Base-by-base conservation (phyloP, 2,113 vertebrate genomes). In the Leptodactylus fuscus region DNA sequence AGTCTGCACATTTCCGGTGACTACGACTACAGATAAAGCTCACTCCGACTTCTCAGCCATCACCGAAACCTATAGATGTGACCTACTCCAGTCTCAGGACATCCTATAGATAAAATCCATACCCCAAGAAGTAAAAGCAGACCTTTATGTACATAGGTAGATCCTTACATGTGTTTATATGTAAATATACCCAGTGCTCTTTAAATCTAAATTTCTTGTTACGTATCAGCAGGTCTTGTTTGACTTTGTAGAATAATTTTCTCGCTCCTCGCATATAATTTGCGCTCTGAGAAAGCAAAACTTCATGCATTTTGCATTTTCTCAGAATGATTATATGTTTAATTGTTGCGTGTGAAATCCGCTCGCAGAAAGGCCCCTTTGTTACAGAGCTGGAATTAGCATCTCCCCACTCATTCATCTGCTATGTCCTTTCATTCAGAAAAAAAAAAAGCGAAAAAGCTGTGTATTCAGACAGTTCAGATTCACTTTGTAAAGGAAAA, bases 271-370 rank as follows among this genome's bases (percentile, higher is more conserved):
- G 76, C 84, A 81, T 86, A 81, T 86, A 86, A 86, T 86, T 86
- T 86, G 84, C n/a, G 9, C 84, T 71, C 51, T 58, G 76, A 81
- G 65, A 81, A 86, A 86, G 84, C 84, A 80, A 86, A 86, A 86
- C 84, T 86, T 86, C 84, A 81, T 86, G 84, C 84, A 86, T 86
- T 86, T 86, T 86, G 84, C 84, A 86, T 86, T 86, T 86, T 86
- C 84, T 86, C 62, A 80, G 84, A 86, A 86, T 86, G 77, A 86
- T 86, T 86, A 80, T 86, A 86, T 81, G 84, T 86, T 86, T 86
- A 86, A 86, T 86, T 86, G 84, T 86, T 86, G 84, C 77, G 84
- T 86, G 84, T 86, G 84, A 86, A 86, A 86, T 73, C 77, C 84
- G 76, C 84, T 86, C 6, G 65, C 49, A 60, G 84, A 86, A 86